A percentile compares a stretch with the other conserved stretches of the same genome.
Conservation (phyloP, 92 coral and sea anemone species). For the Palythoa heliodiscus region DNA sequence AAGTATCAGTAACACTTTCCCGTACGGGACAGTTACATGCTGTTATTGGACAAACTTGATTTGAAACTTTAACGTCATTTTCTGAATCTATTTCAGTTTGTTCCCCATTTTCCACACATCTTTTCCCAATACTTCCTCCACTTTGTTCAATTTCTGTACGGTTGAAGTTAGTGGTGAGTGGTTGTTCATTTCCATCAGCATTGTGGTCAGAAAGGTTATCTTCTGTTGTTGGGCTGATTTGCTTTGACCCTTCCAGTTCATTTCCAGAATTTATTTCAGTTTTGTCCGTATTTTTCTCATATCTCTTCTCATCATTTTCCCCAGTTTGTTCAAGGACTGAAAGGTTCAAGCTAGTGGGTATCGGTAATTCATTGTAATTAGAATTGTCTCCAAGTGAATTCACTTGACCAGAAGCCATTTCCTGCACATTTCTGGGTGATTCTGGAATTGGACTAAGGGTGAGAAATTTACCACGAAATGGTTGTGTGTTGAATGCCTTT, state of each 20-base stretch:
- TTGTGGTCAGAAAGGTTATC: not conserved
- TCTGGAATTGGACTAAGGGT: conserved; percentile 88
- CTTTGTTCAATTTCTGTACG: not conserved
- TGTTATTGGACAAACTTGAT: not conserved
- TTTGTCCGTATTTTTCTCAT: not conserved
- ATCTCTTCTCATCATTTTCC: not conserved
- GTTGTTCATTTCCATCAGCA: not conserved
- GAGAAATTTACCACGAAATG: conserved; percentile 57
- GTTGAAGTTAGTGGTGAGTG: not conserved
- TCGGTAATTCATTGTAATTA: not conserved
- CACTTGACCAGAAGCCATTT: not conserved
- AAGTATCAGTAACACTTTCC: conserved; percentile 22
- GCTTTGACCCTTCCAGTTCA: not conserved
- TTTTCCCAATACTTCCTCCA: not conserved
- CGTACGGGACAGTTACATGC: not conserved
- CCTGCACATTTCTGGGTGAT: conserved; percentile 61
- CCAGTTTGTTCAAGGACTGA: not conserved
- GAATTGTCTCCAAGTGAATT: not conserved
- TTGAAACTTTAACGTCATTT: not conserved
- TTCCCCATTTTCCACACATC: not conserved
- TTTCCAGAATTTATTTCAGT: not conserved
- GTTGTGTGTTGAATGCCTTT: conserved; percentile 54
- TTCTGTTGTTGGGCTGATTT: not conserved
- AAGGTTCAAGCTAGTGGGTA: not conserved
- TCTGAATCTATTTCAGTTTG: not conserved